A percentile compares a stretch with the other conserved stretches of the same genome.
phyloP scores from a whole-genome alignment of 2,888 invertebrate species.

The Andrena praecox region DNA sequence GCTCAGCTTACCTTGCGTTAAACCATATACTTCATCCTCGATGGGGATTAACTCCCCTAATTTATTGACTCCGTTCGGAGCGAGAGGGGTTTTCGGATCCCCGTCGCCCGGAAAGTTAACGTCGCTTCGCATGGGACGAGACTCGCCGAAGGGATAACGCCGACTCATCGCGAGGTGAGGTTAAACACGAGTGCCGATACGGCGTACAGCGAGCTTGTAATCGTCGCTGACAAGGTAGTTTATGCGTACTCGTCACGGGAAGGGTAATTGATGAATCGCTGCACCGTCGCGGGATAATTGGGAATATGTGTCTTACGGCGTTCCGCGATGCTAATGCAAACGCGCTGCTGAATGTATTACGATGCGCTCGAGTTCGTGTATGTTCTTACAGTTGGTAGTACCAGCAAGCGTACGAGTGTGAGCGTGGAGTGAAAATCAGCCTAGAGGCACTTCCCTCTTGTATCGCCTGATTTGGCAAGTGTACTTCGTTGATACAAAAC shows the following conservation, averaged over 20 bases:
- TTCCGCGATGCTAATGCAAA: neutral
- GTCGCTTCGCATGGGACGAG: constrained; percentile 49
- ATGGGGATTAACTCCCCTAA: constrained; percentile 76
- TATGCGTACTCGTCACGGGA: constrained; percentile 33
- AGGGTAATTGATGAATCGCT: constrained; percentile 42
- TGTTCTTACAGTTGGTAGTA: neutral
- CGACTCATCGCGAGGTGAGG: constrained; percentile 18
- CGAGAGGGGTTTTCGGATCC: constrained; percentile 37
- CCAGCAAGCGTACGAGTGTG: no score
- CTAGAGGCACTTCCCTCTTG: no score
- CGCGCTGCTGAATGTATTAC: neutral
- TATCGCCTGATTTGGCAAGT: no score
- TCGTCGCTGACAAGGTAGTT: constrained; percentile 57
- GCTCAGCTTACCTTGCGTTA: constrained; percentile 58
- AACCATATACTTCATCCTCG: constrained; percentile 68
- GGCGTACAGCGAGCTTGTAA: constrained; percentile 57
- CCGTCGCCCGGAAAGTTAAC: constrained; percentile 57
- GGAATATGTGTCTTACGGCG: constrained; percentile 6
- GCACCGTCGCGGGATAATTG: constrained; percentile 33
- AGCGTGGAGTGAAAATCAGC: no score
- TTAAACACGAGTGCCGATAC: constrained; percentile 24
- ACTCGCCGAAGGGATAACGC: constrained; percentile 15
- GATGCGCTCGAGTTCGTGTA: neutral
- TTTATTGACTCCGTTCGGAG: constrained; percentile 69
- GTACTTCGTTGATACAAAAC: no score